These are phyloP conservation scores for Apis dorsata DNA, from an alignment of 1,140 invertebrate genomes.

Conservation along the genomic window DNA sequence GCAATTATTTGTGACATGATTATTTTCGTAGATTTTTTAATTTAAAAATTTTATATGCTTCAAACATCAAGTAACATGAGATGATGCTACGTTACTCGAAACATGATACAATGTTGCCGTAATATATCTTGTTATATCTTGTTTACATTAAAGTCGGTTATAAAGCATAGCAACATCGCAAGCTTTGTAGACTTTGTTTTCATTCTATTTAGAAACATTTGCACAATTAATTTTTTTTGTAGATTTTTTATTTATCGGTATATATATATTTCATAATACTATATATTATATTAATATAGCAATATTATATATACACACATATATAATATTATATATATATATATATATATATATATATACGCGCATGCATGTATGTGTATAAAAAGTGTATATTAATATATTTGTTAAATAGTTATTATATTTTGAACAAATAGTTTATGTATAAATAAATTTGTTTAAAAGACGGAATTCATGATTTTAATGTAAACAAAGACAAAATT, in stretches of 20 bases:
- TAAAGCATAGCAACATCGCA: not conserved
- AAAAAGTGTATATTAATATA: no score
- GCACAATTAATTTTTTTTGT: not conserved
- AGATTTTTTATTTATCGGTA: not conserved
- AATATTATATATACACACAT: no score
- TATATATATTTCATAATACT: no score
- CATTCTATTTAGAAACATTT: not conserved
- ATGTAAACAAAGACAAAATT: no score
- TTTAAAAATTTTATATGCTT: not conserved
- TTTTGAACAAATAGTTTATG: no score
- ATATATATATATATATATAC: not conserved
- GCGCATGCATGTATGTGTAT: not conserved
- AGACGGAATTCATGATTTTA: no score
- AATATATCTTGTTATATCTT: slow-evolving; percentile 23
- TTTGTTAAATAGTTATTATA: no score
- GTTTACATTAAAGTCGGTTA: slow-evolving; percentile 9
- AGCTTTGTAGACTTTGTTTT: slow-evolving; percentile 4
- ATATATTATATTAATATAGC: no score
- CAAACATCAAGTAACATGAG: slow-evolving; percentile 10
- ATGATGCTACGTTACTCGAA: slow-evolving; percentile 20
- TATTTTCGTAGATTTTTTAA: slow-evolving; percentile 11
- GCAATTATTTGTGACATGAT: slow-evolving; percentile 1
- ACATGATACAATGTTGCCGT: slow-evolving; percentile 15
- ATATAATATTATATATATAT: no score
- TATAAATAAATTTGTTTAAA: no score